Percentiles rank a stretch among this genome's conserved stretches.
phyloP scores from a whole-genome alignment of 2,888 invertebrate species.

The Acleris emargana region DNA sequence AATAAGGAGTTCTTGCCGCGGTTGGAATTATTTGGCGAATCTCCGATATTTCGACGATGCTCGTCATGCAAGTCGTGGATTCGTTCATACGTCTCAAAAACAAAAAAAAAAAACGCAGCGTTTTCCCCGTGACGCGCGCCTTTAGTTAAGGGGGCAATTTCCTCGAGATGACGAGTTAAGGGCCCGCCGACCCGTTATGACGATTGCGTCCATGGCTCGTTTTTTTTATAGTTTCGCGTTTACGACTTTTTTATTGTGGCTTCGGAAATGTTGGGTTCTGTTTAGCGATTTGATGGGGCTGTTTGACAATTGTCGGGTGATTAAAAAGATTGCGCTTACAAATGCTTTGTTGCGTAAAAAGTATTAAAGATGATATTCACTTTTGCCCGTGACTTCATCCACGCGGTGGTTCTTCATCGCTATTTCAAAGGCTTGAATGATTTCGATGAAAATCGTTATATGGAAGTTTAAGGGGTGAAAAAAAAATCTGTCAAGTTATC shows the following conservation, averaged over 20 bases:
- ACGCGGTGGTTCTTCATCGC: too few species aligned
- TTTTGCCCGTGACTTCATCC: too few species aligned
- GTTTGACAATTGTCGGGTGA: neutral
- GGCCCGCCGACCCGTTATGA: slow-evolving; percentile 5
- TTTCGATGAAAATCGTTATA: too few species aligned
- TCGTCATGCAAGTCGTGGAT: too few species aligned
- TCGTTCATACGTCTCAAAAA: neutral
- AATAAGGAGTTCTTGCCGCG: too few species aligned
- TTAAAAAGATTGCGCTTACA: neutral
- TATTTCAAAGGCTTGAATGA: too few species aligned
- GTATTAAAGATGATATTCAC: too few species aligned
- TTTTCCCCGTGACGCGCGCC: neutral
- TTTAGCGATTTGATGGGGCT: neutral
- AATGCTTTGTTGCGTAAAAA: too few species aligned
- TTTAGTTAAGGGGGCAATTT: slow-evolving; percentile 8
- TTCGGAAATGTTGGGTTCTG: slow-evolving; percentile 8
- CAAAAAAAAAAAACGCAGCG: neutral
- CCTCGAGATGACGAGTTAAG: slow-evolving; percentile 18
- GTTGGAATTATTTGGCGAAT: too few species aligned
- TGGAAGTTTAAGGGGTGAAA: too few species aligned
- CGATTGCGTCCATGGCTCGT: slow-evolving; percentile 14
- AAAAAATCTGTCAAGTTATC: too few species aligned
- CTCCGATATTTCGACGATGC: too few species aligned
- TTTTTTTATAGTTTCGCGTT: slow-evolving; percentile 26
- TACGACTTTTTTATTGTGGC: slow-evolving; percentile 13